Conservation (phyloP, 2,113 vertebrate genomes). For the Platysternon megacephalum region DNA sequence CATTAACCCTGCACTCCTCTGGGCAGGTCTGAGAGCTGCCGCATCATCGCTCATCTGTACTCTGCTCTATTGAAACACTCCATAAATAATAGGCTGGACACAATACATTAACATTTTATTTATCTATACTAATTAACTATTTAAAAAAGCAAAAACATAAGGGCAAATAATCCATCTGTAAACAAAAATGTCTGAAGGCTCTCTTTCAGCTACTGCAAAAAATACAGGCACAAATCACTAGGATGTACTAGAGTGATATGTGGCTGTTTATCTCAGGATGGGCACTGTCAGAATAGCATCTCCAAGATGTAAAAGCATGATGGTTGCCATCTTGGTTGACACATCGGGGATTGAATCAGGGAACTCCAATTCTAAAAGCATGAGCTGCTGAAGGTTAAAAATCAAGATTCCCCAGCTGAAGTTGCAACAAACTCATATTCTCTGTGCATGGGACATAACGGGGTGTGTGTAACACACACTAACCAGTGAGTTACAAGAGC, state of each 20-base stretch:
- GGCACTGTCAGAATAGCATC: neutral
- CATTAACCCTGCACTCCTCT: neutral
- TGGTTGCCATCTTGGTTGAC: neutral
- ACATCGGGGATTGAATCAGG: neutral
- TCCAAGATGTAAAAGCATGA: neutral
- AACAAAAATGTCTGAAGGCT: neutral
- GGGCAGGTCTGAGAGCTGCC: neutral
- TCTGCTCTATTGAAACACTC: neutral
- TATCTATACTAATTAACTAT: neutral
- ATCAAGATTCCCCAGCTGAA: neutral
- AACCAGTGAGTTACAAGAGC: neutral
- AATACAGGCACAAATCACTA: neutral
- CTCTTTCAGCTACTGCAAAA: neutral
- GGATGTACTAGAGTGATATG: neutral
- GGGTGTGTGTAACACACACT: neutral
- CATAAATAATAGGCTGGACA: neutral
- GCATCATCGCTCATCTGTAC: neutral
- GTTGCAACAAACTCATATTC: neutral
- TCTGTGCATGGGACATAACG: neutral
- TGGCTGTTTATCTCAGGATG: neutral
- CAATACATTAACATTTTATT: neutral
- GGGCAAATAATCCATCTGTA: neutral
- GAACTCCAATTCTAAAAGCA: neutral
- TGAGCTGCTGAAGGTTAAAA: neutral
- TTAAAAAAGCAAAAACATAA: neutral